Conservation (phyloP, 1,140 invertebrate species). For the Laupala kohalensis region DNA sequence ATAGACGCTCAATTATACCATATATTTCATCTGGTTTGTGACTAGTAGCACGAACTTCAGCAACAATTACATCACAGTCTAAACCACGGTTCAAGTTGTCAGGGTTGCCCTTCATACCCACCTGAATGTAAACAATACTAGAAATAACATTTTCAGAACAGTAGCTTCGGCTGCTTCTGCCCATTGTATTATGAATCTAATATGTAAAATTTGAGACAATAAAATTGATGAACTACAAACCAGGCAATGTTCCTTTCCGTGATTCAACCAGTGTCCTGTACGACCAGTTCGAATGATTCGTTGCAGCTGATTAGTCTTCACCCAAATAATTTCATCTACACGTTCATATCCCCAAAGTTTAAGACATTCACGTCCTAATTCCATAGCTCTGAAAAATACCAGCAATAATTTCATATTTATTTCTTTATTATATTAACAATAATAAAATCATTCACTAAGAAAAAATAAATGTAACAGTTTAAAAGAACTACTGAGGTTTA, state of each 20-base stretch:
- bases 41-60: constrained; percentile 91
- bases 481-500: too few relatives aligned
- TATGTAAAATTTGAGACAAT: not conserved
- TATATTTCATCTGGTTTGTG: constrained; percentile 99
- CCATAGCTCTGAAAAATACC: constrained; percentile 71
- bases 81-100: constrained; percentile 81
- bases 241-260: constrained; percentile 96
- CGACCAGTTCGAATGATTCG: constrained; percentile 91
- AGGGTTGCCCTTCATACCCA: constrained; percentile 92
- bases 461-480: too few relatives aligned
- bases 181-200: too few relatives aligned
- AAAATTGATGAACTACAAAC: constrained; percentile 40
- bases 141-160: too few relatives aligned
- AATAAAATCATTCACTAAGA: too few relatives aligned
- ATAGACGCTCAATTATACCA: constrained; percentile 74
- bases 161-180: too few relatives aligned
- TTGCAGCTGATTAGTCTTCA: constrained; percentile 96
- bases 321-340: constrained; percentile 97
- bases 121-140: constrained; percentile 25
- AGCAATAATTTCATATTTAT: not conserved
- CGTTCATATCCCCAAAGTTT: constrained; percentile 91
- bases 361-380: constrained; percentile 83
- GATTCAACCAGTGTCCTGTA: constrained; percentile 96
- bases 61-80: constrained; percentile 96
- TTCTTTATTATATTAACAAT: too few relatives aligned